Percentiles rank a stretch among this genome's conserved stretches.
Conservation (phyloP, 2,888 invertebrate genomes). For the Sphaerophoria taeniata region DNA sequence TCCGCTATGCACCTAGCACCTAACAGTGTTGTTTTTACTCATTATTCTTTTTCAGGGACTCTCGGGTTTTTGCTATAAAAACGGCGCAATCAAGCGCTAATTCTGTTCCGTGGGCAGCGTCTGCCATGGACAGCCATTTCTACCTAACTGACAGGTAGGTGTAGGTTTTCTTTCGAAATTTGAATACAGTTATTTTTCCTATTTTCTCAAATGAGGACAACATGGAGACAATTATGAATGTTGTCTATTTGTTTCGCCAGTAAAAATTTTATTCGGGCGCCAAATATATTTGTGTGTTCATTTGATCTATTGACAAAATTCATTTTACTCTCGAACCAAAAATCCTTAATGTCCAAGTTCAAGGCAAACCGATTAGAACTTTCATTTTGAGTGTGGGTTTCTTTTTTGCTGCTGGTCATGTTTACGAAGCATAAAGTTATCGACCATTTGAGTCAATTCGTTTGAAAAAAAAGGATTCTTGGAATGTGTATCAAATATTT, state of each 20-base stretch:
- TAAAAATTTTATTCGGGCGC: slow-evolving; percentile 14
- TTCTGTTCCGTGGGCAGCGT: too few relatives aligned
- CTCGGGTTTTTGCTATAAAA: too few relatives aligned
- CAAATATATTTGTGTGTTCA: not conserved
- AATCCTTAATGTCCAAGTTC: slow-evolving; percentile 29
- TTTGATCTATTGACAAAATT: slow-evolving; percentile 18
- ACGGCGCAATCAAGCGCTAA: too few relatives aligned
- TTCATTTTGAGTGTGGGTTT: slow-evolving; percentile 16
- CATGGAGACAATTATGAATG: not conserved
- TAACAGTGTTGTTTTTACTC: too few relatives aligned
- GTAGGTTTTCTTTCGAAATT: too few relatives aligned
- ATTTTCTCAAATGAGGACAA: too few relatives aligned
- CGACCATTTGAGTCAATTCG: not conserved
- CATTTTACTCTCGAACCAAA: slow-evolving; percentile 1
- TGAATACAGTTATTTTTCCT: too few relatives aligned
- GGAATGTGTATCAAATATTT: slow-evolving; percentile 20
- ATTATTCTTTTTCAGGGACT: too few relatives aligned
- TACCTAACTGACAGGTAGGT: too few relatives aligned
- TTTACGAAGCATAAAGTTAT: not conserved
- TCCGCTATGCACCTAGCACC: too few relatives aligned
- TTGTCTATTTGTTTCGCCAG: not conserved
- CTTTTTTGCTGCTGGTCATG: not conserved
- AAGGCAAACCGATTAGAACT: slow-evolving; percentile 24
- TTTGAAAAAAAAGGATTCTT: not conserved
- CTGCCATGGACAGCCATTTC: too few relatives aligned